Conservation (phyloP, 2,797 vertebrate genomes). For the Selene dorsalis region DNA sequence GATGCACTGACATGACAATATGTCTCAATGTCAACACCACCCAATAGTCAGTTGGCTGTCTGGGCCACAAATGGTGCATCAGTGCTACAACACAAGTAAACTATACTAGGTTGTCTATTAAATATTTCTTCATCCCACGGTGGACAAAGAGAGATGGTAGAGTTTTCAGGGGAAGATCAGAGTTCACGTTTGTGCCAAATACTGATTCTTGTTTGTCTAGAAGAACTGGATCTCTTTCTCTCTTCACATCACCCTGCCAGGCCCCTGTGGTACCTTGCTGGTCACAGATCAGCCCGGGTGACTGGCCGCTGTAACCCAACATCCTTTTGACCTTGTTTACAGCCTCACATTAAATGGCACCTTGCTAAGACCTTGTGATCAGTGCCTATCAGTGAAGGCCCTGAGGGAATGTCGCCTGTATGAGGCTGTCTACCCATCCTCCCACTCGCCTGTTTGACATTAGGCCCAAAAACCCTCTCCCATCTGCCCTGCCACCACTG, state of each 20-base stretch:
- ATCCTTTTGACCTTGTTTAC: constrained; percentile 82
- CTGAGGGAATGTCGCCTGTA: constrained; percentile 57
- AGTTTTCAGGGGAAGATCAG: not conserved
- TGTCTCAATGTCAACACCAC: constrained; percentile 77
- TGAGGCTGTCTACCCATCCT: constrained; percentile 67
- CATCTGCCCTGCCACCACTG: constrained; percentile 46
- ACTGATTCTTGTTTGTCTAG: not conserved
- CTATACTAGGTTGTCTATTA: not conserved
- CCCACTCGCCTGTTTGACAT: constrained; percentile 58
- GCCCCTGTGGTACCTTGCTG: constrained; percentile 50
- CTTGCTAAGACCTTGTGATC: constrained; percentile 77
- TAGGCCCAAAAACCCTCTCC: constrained; percentile 24
- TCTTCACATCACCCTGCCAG: constrained; percentile 22
- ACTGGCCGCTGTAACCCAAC: constrained; percentile 67
- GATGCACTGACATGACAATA: constrained; percentile 65
- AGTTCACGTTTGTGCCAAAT: not conserved
- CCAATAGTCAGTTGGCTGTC: constrained; percentile 30
- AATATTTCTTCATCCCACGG: not conserved
- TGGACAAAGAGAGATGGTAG: not conserved
- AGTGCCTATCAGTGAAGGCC: constrained; percentile 69
- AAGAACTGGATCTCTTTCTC: not conserved
- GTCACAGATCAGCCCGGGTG: constrained; percentile 48
- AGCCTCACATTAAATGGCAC: constrained; percentile 70
- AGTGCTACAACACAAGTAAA: not conserved
- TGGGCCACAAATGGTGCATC: not conserved